Evolutionary conservation across 2,113 vertebrate species (phyloP), one percentile per base, ranked within the genome.

Genomic region (Empidonax traillii): DNA sequence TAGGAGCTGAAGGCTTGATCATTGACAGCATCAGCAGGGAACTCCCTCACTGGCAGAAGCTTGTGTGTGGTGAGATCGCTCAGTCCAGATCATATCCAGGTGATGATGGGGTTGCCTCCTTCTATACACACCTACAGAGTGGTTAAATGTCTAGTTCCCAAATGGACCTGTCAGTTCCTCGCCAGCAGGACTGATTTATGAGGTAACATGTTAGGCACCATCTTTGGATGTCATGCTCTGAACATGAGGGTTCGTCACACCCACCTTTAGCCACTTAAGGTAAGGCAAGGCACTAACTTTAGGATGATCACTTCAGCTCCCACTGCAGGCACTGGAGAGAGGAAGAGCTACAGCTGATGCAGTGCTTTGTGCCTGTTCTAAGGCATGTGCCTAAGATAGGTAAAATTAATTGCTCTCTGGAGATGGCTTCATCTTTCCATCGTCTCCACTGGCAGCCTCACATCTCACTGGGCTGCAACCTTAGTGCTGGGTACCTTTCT

Each of bases 81-180:
- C 28, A 9, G 6, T 22, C 10, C 74, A 33, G 37, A 3, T 10
- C n/a, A 23, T 1, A 15, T 4, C 53, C 37, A 5, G 1, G 43
- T 1, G 1, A 49, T 69, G 9, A 39, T 19, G 47, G 53, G 35
- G 39, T 46, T 78, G 65, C 53, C 65, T 65, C 22, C 44, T 47
- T 77, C 56, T 67, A 63, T 33, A 55, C 72, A n/a, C 4, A 31
- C 17, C 27, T 55, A 19, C 46, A 12, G 0, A 24, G 39, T 8
- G 59, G 19, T 24, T n/a, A 20, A 78, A 72, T 33, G 4, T 24
- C 53, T 68, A 15, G 30, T 37, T 74, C 51, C 43, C 49, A 47
- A 51, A 53, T 2, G 33, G 43, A 62, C 3, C 18, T 2, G 14
- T 3, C 21, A 43, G 13, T 3, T 68, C 37, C 51, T 37, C 62